phyloP scores from a whole-genome alignment of 2,113 vertebrate genomes.

The Melanocharis versteri region DNA sequence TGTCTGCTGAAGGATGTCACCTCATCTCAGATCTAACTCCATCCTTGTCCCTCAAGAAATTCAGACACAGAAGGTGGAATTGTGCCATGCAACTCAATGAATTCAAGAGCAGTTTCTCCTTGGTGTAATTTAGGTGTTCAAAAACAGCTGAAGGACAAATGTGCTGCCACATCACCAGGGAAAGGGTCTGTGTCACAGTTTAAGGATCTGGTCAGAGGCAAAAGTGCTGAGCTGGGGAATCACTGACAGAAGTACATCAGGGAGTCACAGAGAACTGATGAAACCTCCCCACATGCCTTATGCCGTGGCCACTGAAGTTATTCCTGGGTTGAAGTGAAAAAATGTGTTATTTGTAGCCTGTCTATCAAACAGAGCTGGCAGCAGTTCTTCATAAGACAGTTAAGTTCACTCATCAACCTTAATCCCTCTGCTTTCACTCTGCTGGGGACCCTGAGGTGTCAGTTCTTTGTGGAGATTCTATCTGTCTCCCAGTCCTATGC shows the following conservation, averaged over 20 bases:
- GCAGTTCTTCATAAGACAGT: neutral
- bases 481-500: neutral
- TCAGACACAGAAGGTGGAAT: neutral
- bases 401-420: neutral
- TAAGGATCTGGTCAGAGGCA: neutral
- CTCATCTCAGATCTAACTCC: neutral
- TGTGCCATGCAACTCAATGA: neutral
- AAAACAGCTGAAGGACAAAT: neutral
- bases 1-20: neutral
- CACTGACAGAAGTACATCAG: neutral
- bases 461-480: neutral
- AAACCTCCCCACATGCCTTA: neutral
- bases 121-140: neutral
- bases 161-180: accelerated
- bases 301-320: neutral
- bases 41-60: neutral
- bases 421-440: neutral
- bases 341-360: neutral
- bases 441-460: neutral
- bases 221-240: neutral
- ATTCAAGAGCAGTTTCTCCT: neutral
- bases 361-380: neutral
- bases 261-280: neutral
- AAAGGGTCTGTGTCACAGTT: neutral
- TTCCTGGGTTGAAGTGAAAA: neutral